Evolutionary conservation across 2,888 invertebrate species (phyloP), one percentile per base, ranked within the genome.

Genomic region (Calameuta pallipes): DNA sequence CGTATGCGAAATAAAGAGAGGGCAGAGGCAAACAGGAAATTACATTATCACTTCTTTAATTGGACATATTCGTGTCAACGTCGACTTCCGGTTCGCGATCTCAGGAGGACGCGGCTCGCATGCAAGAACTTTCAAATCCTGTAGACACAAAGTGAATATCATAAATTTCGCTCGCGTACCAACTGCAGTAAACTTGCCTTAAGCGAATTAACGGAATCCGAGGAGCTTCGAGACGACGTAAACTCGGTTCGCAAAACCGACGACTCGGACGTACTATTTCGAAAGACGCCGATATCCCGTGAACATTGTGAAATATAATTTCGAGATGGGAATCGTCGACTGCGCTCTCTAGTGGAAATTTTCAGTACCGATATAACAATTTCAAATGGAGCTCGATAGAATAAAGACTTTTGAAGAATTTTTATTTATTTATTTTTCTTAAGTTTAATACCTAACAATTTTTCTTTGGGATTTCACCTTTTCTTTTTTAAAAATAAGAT

Each of bases 151-250:
- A 71, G 71, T 71, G 74, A 73, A 69, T 80, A 80, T 83, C 82
- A 81, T 83, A 80, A 78, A 81, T 82, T 78, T 80, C 79, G 75
- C 81, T 82, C 85, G 87, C 87, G 85, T 85, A 83, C 85, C 82
- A 84, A 84, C 80, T 82, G 81, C 84, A 81, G 82, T 85, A 84
- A 85, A 87, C 84, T 87, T 83, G 85, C 80, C 78, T 83, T 85
- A 86, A 87, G 82, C 85, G 82, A 85, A 87, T 87, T 87, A 87
- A 85, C 83, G 80, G 31, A 71, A 71, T n/a, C 30, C 71, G 71
- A 80, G 79, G 78, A 76, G 56, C 56, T 23, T 23, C 56, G 9
- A 23, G 23, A 9, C 23, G 56, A 56, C 9, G 56, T 56, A 56
- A 41, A 56, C 9, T 56, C 56, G 56, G 56, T 56, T 56, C 56